Conservation (phyloP, 2,113 vertebrate species). For the Gallinago paraguaiae region DNA sequence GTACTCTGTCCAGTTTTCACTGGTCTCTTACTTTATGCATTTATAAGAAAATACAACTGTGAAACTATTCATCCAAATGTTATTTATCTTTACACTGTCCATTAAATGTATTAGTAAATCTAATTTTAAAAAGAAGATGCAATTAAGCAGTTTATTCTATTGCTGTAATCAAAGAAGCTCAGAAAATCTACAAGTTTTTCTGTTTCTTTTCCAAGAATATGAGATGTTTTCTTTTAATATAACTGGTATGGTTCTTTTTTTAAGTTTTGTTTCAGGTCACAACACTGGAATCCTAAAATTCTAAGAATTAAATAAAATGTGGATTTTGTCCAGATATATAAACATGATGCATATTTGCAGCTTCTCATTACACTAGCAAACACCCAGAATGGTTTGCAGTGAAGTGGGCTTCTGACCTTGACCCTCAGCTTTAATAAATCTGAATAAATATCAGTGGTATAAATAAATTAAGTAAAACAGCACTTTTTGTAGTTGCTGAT, state of each 20-base stretch:
- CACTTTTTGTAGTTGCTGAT: neutral
- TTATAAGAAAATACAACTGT: neutral
- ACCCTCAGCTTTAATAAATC: neutral
- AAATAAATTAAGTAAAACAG: neutral
- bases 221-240: neutral
- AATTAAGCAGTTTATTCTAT: neutral
- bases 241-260: neutral
- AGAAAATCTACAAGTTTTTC: neutral
- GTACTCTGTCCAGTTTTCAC: neutral
- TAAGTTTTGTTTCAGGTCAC: neutral
- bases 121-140: neutral
- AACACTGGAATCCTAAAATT: neutral
- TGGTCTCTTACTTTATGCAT: neutral
- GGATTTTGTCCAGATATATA: neutral
- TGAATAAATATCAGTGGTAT: neutral
- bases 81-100: neutral
- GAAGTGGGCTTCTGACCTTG: neutral
- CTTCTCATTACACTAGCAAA: neutral
- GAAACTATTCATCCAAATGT: neutral
- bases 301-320: neutral
- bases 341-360: neutral
- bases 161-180: neutral
- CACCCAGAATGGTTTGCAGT: neutral
- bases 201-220: neutral
- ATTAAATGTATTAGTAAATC: neutral